phyloP scores from a whole-genome alignment of 2,797 vertebrate species.

The Geotrypetes seraphini region DNA sequence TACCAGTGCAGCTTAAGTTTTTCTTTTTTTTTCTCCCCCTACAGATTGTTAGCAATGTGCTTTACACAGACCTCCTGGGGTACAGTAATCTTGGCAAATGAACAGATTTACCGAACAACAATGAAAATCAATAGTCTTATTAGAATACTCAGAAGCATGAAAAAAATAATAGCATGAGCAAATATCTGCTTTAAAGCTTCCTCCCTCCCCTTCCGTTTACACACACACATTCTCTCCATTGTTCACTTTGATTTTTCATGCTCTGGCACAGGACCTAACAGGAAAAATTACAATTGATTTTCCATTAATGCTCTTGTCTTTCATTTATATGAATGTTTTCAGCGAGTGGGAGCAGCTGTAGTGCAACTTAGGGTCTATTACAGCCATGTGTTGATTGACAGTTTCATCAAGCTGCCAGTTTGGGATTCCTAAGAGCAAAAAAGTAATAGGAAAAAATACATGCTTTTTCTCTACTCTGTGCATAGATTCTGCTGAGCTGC shows the following conservation, averaged over 20 bases:
- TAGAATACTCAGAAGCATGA: background rate
- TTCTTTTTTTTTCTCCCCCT: too few relatives aligned
- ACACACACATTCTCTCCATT: background rate
- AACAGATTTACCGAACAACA: too few relatives aligned
- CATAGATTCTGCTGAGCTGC: too few relatives aligned
- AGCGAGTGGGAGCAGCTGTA: background rate
- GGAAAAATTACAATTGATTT: constrained; percentile 12
- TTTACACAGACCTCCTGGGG: too few relatives aligned
- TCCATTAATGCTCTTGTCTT: constrained; percentile 5
- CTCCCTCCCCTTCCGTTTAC: background rate
- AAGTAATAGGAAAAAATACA: too few relatives aligned
- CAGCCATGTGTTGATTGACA: background rate
- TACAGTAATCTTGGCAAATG: too few relatives aligned
- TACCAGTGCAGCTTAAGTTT: too few relatives aligned
- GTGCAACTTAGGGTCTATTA: constrained; percentile 2
- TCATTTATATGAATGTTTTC: background rate
- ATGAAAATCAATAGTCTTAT: constrained; percentile 3
- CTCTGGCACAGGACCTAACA: constrained; percentile 5
- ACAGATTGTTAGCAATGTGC: too few relatives aligned
- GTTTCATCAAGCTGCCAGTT: background rate
- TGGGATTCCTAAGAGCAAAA: too few relatives aligned
- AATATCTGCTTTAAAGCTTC: too few relatives aligned
- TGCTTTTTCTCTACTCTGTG: too few relatives aligned
- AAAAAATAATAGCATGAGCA: background rate
- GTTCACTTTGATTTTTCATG: background rate